These are phyloP conservation scores for Eubasilissa splendida DNA, from an alignment of 2,888 invertebrate species.

Conservation along the genomic window DNA sequence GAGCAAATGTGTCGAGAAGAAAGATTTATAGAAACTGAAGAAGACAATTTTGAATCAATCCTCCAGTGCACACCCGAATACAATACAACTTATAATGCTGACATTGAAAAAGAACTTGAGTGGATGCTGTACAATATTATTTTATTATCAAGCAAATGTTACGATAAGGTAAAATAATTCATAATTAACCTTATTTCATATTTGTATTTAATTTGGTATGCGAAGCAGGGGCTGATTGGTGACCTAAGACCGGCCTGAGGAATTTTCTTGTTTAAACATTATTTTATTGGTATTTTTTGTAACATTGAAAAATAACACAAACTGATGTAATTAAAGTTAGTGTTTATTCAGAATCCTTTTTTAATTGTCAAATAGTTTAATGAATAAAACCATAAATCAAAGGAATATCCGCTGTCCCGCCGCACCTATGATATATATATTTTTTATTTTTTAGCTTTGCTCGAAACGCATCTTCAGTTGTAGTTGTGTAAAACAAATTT, in stretches of 20 bases:
- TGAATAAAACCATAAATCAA: no score
- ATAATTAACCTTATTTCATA: slow-evolving; percentile 57
- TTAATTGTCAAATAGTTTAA: no score
- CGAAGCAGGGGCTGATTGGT: no score
- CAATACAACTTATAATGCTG: slow-evolving; percentile 36
- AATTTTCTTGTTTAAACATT: no score
- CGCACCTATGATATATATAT: not conserved
- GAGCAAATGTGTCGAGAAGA: slow-evolving; percentile 55
- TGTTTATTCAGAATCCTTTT: no score
- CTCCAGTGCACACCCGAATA: slow-evolving; percentile 59
- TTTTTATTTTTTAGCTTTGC: slow-evolving; percentile 62
- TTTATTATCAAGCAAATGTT: slow-evolving; percentile 63
- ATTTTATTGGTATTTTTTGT: no score
- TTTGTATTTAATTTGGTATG: not conserved
- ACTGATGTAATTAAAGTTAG: no score
- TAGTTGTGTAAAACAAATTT: slow-evolving; percentile 73
- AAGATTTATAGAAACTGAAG: slow-evolving; percentile 55
- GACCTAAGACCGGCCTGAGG: no score
- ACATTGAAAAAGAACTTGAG: slow-evolving; percentile 58
- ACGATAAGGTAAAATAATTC: slow-evolving; percentile 63
- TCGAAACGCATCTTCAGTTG: slow-evolving; percentile 71
- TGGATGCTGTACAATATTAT: slow-evolving; percentile 63
- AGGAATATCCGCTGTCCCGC: no score
- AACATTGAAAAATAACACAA: no score
- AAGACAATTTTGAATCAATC: slow-evolving; percentile 59